Evolutionary conservation across 2,797 vertebrate species (phyloP).

Genomic region (Chelmon rostratus): DNA sequence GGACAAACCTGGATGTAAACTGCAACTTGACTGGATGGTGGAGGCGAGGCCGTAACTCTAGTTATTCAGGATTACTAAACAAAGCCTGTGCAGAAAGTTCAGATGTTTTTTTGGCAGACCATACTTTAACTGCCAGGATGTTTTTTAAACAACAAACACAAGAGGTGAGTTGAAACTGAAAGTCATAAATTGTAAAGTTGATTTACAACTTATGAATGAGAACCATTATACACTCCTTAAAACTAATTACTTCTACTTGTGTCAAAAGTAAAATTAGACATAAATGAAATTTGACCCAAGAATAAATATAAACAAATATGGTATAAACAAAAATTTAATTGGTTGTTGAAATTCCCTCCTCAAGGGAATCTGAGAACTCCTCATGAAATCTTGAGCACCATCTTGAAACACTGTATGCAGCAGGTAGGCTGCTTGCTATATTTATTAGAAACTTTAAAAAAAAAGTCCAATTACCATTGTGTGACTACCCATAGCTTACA

Average conservation of each 20-base stretch:
- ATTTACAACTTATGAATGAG: background rate
- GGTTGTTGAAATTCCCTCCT: background rate
- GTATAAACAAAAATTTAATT: conserved; percentile 1
- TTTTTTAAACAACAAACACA: background rate
- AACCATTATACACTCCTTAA: background rate
- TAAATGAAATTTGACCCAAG: conserved; percentile 4
- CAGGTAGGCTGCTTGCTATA: conserved; percentile 6
- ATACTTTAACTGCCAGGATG: background rate
- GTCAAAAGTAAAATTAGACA: conserved; percentile 1
- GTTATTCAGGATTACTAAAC: background rate
- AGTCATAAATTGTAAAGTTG: background rate
- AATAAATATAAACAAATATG: conserved; percentile 6
- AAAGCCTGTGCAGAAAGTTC: background rate
- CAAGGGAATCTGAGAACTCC: background rate
- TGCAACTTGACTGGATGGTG: too few species aligned
- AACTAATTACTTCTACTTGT: background rate
- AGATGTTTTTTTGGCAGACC: background rate
- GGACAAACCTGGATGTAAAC: too few species aligned
- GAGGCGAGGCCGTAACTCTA: too few species aligned
- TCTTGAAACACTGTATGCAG: conserved; percentile 11
- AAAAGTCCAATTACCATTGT: background rate
- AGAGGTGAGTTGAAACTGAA: background rate
- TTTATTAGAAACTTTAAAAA: conserved; percentile 23
- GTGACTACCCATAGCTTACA: background rate
- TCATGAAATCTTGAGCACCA: conserved; percentile 24